A percentile compares a stretch with the other conserved stretches of the same genome.
Evolutionary conservation across 2,888 invertebrate genomes (phyloP).

Genomic region (Coenonympha arcania): DNA sequence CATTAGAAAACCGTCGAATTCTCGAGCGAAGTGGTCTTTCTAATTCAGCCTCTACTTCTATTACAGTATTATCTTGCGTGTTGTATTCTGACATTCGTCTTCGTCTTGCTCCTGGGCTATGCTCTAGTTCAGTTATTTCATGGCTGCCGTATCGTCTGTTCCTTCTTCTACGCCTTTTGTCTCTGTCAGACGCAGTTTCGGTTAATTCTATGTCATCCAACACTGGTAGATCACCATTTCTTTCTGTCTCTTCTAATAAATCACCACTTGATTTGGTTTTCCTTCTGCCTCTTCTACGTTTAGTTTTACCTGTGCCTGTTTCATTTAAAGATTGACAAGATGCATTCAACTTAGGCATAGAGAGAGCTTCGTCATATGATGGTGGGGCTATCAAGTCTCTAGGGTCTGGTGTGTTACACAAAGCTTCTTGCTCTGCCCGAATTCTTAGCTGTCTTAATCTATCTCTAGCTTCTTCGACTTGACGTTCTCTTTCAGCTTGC

Average conservation of each 20-base stretch:
- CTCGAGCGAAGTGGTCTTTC: constrained; percentile 44
- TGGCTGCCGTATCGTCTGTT: constrained; percentile 58
- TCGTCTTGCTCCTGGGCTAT: constrained; percentile 60
- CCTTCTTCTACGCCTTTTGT: constrained; percentile 44
- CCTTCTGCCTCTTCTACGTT: constrained; percentile 57
- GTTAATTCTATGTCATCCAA: constrained; percentile 50
- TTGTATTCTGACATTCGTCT: constrained; percentile 54
- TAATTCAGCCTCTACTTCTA: constrained; percentile 54
- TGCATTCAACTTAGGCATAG: constrained; percentile 79
- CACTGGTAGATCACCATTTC: constrained; percentile 53
- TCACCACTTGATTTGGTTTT: constrained; percentile 72
- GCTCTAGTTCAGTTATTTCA: constrained; percentile 62
- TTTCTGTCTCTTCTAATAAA: constrained; percentile 63
- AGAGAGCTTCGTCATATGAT: constrained; percentile 83
- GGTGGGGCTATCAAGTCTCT: constrained; percentile 81
- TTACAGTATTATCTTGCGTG: constrained; percentile 39
- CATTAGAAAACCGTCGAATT: constrained; percentile 55
- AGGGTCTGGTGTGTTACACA: constrained; percentile 78
- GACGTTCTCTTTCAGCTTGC: constrained; percentile 70
- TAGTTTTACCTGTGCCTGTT: constrained; percentile 58
- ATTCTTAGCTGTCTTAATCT: constrained; percentile 71
- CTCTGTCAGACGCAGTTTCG: constrained; percentile 40
- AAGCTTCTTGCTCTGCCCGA: constrained; percentile 68
- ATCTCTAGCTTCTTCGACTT: constrained; percentile 75
- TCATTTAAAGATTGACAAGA: constrained; percentile 75